phyloP scores from a whole-genome alignment of 1,140 invertebrate species.

The Cotesia glomerata region DNA sequence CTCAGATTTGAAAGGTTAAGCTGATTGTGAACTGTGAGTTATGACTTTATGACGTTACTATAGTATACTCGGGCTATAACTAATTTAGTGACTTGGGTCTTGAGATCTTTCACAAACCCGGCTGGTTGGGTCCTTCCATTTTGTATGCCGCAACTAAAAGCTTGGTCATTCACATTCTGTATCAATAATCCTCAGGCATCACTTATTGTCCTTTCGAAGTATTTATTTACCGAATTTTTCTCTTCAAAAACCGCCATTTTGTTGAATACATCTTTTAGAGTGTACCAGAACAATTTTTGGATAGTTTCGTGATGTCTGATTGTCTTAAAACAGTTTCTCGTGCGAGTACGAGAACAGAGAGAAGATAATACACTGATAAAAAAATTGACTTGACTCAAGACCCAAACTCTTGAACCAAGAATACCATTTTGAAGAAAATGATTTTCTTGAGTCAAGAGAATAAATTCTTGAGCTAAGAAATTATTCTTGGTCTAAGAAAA shows the following conservation, averaged over 20 bases:
- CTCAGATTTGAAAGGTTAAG: no score
- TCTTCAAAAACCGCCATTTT: neutral
- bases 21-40: neutral
- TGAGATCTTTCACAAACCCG: constrained; percentile 5
- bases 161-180: neutral
- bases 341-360: no score
- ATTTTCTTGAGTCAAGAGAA: no score
- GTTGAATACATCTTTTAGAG: neutral
- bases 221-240: neutral
- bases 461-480: no score
- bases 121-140: constrained; percentile 5
- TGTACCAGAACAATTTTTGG: neutral
- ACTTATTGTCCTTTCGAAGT: neutral
- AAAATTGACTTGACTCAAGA: no score
- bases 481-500: no score
- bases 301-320: neutral
- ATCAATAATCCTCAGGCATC: neutral
- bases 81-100: neutral
- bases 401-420: no score
- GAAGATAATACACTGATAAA: no score
- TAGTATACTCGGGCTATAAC: neutral
- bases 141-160: neutral
- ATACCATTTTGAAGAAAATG: no score
- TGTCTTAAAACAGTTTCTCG: no score
- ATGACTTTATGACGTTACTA: constrained; percentile 5